Evolutionary conservation across 2,113 vertebrate genomes (phyloP).

Genomic region (Aphyosemion australe): DNA sequence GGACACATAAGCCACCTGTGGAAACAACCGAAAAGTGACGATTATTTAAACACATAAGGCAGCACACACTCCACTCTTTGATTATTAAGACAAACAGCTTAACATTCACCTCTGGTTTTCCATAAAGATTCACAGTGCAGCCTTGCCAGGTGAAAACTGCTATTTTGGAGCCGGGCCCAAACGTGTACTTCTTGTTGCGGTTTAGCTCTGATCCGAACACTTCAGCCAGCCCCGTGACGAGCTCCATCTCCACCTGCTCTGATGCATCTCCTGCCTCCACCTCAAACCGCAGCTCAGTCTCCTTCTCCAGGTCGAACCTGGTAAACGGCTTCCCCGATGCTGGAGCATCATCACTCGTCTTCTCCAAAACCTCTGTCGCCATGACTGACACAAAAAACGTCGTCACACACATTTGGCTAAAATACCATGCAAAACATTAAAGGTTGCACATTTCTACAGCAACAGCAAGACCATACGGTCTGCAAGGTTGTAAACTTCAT

Average conservation of each 20-base stretch:
- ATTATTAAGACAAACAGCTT: not conserved
- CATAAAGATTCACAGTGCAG: constrained; percentile 90
- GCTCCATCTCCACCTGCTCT: constrained; percentile 88
- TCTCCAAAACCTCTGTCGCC: constrained; percentile 75
- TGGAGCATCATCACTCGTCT: constrained; percentile 78
- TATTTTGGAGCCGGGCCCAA: constrained; percentile 92
- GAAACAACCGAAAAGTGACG: not conserved
- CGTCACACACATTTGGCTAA: not conserved
- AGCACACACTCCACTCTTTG: not conserved
- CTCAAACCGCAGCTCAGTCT: constrained; percentile 96
- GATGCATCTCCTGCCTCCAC: constrained; percentile 85
- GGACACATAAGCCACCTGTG: constrained; percentile 91
- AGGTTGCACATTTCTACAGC: too few relatives aligned
- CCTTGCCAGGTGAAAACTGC: constrained; percentile 99
- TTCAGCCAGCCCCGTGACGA: constrained; percentile 91
- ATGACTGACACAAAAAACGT: constrained; percentile 53
- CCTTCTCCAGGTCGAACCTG: constrained; percentile 93
- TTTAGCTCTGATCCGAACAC: constrained; percentile 96
- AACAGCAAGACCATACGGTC: too few relatives aligned
- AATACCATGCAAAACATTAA: too few relatives aligned
- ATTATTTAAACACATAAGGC: not conserved
- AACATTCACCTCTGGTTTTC: constrained; percentile 86
- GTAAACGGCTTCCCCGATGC: constrained; percentile 66
- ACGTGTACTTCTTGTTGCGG: constrained; percentile 94
- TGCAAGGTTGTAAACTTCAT: too few relatives aligned